A percentile compares a stretch with the other conserved stretches of the same genome.
These are phyloP conservation scores for Muscina levida DNA, from an alignment of 2,888 invertebrate genomes.

Conservation along the genomic window DNA sequence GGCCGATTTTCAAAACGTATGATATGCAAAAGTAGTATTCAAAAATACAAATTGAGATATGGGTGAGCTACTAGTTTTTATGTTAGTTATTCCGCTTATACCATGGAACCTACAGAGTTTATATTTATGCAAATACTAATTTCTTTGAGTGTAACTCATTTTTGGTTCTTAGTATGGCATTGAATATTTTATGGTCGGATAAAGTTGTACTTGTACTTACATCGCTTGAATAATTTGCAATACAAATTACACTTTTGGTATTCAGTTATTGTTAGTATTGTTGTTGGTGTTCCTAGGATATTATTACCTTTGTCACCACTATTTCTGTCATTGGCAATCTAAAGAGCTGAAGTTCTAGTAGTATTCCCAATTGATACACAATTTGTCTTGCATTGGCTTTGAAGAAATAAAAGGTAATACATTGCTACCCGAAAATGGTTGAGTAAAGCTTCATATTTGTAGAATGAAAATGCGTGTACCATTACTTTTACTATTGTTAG, in stretches of 20 bases:
- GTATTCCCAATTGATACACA: slow-evolving; percentile 22
- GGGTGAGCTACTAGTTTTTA: no score
- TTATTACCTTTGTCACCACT: slow-evolving; percentile 23
- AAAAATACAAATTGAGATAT: no score
- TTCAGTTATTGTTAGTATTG: slow-evolving; percentile 39
- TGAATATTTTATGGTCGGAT: slow-evolving; percentile 65
- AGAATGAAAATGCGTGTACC: no score
- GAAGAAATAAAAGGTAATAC: no score
- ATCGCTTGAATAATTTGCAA: slow-evolving; percentile 69
- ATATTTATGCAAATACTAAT: neutral
- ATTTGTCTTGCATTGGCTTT: no score
- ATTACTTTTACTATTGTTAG: no score
- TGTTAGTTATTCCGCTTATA: no score
- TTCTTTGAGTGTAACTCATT: slow-evolving; percentile 25
- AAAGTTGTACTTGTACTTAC: slow-evolving; percentile 62
- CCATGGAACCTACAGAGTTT: no score
- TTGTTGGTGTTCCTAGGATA: slow-evolving; percentile 7
- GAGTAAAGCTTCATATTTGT: no score
- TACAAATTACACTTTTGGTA: slow-evolving; percentile 70
- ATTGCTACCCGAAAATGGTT: no score
- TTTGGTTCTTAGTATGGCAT: slow-evolving; percentile 50
- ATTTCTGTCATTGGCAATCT: slow-evolving; percentile 1
- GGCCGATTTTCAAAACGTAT: no score
- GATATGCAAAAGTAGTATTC: no score
- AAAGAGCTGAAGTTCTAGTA: neutral